Percentiles rank a stretch among this genome's conserved stretches.
Evolutionary conservation across 1,140 invertebrate species (phyloP).

Genomic region (Achatina immaculata): DNA sequence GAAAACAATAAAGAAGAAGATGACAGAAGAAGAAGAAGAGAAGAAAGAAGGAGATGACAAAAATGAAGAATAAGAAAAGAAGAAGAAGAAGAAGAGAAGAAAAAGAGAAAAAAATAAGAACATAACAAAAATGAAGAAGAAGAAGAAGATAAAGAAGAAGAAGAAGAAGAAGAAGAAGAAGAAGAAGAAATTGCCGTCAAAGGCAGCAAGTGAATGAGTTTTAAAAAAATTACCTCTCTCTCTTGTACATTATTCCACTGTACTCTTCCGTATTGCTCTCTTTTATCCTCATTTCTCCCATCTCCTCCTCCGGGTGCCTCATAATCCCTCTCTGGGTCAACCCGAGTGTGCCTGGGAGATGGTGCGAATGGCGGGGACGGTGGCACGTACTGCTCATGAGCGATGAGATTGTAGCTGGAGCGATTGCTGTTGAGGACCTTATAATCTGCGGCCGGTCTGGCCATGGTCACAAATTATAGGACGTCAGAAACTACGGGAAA

Average conservation of each 20-base stretch:
- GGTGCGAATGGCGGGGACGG: constrained; percentile 17
- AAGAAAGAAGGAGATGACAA: no score
- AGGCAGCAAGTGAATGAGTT: no score
- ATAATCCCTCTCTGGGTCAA: neutral
- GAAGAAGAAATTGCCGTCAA: no score
- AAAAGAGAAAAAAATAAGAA: no score
- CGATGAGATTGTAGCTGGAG: constrained; percentile 26
- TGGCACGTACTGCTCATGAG: constrained; percentile 20
- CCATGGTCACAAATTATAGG: neutral
- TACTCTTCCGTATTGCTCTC: neutral
- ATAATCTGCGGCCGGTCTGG: neutral
- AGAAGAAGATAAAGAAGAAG: no score
- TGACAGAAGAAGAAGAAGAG: no score
- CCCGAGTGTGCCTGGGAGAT: neutral
- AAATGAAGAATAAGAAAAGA: no score
- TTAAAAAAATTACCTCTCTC: neutral
- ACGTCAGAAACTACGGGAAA: no score
- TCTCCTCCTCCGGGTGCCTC: neutral
- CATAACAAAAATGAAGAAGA: no score
- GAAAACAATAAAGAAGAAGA: no score
- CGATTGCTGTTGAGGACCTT: constrained; percentile 19
- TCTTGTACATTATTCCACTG: neutral
- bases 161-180: no score
- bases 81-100: no score
- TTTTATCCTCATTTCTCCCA: neutral